These are phyloP conservation scores for Scomber scombrus DNA, from an alignment of 2,113 vertebrate genomes.

Conservation along the genomic window DNA sequence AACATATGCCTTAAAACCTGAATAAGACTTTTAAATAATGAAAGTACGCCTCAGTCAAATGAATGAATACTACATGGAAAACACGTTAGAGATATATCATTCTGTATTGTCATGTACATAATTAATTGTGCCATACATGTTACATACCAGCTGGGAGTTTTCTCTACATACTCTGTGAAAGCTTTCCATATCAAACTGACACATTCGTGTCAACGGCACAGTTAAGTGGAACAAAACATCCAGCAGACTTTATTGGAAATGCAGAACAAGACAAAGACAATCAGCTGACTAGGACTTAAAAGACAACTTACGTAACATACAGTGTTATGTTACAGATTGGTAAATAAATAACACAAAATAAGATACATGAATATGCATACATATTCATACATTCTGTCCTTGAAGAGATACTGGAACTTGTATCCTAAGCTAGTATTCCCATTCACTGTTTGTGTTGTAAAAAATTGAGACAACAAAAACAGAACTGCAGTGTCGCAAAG, in stretches of 20 bases:
- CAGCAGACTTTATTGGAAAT: slow-evolving; percentile 73
- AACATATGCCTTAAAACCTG: no score
- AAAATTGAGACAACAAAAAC: background rate
- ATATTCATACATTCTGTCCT: slow-evolving; percentile 49
- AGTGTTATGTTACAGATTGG: slow-evolving; percentile 32
- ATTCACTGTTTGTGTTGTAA: background rate
- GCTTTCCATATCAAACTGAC: background rate
- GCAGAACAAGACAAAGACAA: slow-evolving; percentile 62
- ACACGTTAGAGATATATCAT: slow-evolving; percentile 31
- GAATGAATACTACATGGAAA: background rate
- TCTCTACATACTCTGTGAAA: slow-evolving; percentile 42
- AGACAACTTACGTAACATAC: slow-evolving; percentile 41
- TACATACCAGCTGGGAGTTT: slow-evolving; percentile 47
- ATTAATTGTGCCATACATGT: slow-evolving; percentile 36
- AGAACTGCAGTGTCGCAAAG: background rate
- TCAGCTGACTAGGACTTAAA: slow-evolving; percentile 49
- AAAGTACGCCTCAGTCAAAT: no score
- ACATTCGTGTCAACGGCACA: slow-evolving; percentile 20
- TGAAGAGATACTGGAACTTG: slow-evolving; percentile 22
- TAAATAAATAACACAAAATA: slow-evolving; percentile 62
- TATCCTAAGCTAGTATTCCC: slow-evolving; percentile 5
- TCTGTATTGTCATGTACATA: slow-evolving; percentile 65
- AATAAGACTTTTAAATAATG: no score
- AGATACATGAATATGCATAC: slow-evolving; percentile 1
- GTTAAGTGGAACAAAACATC: slow-evolving; percentile 56